Evolutionary conservation across 92 coral and sea anemone genomes (phyloP), one percentile per base, ranked within the genome.

Genomic region (Ricordea florida): DNA sequence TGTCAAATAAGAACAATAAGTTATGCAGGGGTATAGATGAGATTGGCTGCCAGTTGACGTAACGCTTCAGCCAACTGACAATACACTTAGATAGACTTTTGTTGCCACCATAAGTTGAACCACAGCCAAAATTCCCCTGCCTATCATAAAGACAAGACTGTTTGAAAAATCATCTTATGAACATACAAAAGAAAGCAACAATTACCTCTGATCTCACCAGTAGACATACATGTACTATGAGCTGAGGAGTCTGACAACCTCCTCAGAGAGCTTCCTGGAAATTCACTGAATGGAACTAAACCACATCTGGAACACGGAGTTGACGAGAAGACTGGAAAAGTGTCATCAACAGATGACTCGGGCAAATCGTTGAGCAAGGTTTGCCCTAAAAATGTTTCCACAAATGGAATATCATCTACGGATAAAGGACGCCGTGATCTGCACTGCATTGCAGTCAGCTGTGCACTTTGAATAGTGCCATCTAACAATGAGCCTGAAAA

Each of bases 401-500:
- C 59, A 7, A 64, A 40, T 3, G 28, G 70, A 14, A 36, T 63
- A 28, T 82, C 87, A 82, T 82, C 63, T 13, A 43, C 55, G 20
- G 87, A 82, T 15, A 82, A 34, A 8, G 87, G 87, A 14, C 87
- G 68, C 9, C 87, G 77, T 11, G 76, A 65, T 46, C 87, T 30
- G 25, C 74, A 51, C 38, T 38, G 48, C 60, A 13, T 0, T 35
- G 50, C 14, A 22, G 74, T 68, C 3, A 23, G 41, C 35, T 34
- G 25, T 11, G 32, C 36, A 34, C 15, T 34, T n/a, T 53, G 29
- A 53, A 69, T 2, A 40, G 27, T 6, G 40, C 41, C 50, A 22
- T 40, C 73, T 47, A 44, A 20, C 30, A 66, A 3, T 13, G 25
- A 17, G 43, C 13, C 38, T 24, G 29, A 9, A 16, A 35, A 0